Evolutionary conservation across 2,888 invertebrate species (phyloP), one percentile per base, ranked within the genome.

Genomic region (Epiblema foenella): DNA sequence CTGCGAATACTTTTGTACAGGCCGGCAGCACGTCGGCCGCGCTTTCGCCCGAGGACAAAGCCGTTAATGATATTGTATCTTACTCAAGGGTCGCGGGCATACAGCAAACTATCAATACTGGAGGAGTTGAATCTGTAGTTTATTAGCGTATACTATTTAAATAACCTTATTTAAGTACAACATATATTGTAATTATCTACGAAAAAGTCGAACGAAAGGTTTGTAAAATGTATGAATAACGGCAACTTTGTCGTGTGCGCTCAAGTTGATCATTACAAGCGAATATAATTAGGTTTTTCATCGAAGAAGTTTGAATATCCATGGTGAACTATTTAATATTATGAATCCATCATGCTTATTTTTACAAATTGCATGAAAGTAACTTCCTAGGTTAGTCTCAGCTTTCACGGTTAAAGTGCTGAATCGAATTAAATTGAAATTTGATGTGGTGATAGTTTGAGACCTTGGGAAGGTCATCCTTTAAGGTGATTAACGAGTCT

Each of bases 51-150:
- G 82, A 80, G 70, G 88, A 85, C 49, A 80, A 82, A 11, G 75
- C 74, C 46, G 69, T 81, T 12, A 77, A 76, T 20, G 84, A 86
- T 64, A 86, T 93, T 10, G 83, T 89, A 10, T 78, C 89, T 1
- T 88, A 89, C 78, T 79, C 87, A 17, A 83, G 94, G 77, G 86
- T 89, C 74, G 89, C 91, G 73, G 90, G 93, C 29, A 82, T 93
- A 77, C 89, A 91, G 71, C 87, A 90, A 15, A 76, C 81, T n/a
- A 78, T 87, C 0, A 88, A 89, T 2, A 91, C 89, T 1, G 91
- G 89, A 7, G 89, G 87, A 2, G 76, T 88, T 15, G 87, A 93
- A 79, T 87, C 88, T 8, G 66, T 91, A 69, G 84, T 84, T 8
- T 92, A 91, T 78, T 91, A 87, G 58, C 37, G 24, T 10, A 18